Evolutionary conservation across 2,797 vertebrate species (phyloP).

Genomic region (Anisognathus igniventris): DNA sequence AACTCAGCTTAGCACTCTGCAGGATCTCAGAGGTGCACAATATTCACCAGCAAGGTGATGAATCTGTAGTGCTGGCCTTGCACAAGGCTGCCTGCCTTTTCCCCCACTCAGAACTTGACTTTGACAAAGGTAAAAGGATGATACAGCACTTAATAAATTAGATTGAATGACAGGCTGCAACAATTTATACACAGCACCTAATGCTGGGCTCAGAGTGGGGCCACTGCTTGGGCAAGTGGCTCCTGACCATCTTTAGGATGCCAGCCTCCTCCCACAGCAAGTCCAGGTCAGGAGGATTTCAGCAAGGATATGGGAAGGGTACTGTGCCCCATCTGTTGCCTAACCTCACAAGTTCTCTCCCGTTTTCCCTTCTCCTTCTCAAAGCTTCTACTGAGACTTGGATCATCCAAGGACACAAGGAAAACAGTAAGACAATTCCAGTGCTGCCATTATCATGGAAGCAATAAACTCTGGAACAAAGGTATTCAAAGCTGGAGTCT

Average conservation of each 20-base stretch:
- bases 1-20: background rate
- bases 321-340: background rate
- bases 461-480: background rate
- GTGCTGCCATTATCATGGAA: background rate
- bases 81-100: background rate
- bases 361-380: background rate
- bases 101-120: background rate
- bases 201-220: rapidly evolving
- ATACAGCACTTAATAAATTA: background rate
- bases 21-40: background rate
- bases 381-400: background rate
- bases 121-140: conserved; percentile 5
- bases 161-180: background rate
- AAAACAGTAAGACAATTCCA: background rate
- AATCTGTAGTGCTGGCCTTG: background rate
- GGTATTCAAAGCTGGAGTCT: background rate
- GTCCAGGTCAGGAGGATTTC: background rate
- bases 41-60: background rate
- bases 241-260: background rate
- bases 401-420: background rate
- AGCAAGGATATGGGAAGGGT: background rate
- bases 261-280: background rate
- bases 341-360: background rate
- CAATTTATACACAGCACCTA: background rate
- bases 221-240: background rate